phyloP scores from a whole-genome alignment of 2,113 vertebrate species.

The Callaeas wilsoni region DNA sequence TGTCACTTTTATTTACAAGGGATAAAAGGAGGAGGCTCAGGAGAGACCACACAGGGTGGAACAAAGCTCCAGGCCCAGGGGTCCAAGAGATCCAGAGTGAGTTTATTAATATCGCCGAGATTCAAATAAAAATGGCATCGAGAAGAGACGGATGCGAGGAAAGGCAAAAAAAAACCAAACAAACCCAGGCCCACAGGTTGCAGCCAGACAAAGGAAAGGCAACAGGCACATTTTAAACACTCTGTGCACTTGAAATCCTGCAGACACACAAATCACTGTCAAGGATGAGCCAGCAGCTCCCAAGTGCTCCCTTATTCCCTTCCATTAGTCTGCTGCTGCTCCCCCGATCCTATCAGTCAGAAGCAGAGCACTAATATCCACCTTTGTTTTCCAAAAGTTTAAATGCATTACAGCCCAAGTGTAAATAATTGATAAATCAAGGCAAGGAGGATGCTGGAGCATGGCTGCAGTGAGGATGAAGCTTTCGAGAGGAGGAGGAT shows the following conservation, averaged over 20 bases:
- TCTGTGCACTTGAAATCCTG: constrained; percentile 30
- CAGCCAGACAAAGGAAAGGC: constrained; percentile 1
- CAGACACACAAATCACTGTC: constrained; percentile 67
- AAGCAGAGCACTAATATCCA: constrained; percentile 52
- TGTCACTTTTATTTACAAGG: not conserved
- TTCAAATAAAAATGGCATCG: not conserved
- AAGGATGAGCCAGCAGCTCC: constrained; percentile 56
- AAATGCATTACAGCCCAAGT: constrained; percentile 45
- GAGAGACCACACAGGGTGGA: not conserved
- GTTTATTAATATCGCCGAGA: accelerated
- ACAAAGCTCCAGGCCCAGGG: not conserved
- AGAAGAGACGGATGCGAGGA: not conserved
- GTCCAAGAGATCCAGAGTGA: not conserved
- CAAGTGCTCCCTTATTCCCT: constrained; percentile 49
- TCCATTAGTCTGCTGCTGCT: constrained; percentile 60
- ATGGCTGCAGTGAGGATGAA: not conserved
- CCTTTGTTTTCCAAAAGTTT: constrained; percentile 42
- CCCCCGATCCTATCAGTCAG: constrained; percentile 43
- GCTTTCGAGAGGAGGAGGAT: constrained; percentile 7
- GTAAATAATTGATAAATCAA: constrained; percentile 64
- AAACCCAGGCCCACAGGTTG: not conserved
- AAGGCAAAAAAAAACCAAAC: not conserved
- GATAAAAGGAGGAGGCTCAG: not conserved
- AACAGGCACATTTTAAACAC: not conserved
- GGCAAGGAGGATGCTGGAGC: not conserved